These are phyloP conservation scores for Hyalella azteca DNA, from an alignment of 2,888 invertebrate species.

Conservation along the genomic window DNA sequence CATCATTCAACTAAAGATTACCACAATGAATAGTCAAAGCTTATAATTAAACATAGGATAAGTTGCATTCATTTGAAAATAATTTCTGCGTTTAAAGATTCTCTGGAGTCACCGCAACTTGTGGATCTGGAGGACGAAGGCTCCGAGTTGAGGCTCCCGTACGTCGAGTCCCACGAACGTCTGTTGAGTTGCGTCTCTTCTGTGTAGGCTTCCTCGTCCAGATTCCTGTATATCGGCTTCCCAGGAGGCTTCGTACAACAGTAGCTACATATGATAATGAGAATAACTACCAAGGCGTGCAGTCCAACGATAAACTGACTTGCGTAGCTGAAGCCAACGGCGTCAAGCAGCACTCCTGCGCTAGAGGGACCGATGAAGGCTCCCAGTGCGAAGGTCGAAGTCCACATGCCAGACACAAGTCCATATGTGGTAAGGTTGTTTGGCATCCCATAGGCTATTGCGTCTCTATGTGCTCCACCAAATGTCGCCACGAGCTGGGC, in stretches of 20 bases:
- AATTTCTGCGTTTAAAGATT: not conserved
- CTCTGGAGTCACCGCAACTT: slow-evolving; percentile 11
- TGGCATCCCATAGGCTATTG: slow-evolving; percentile 78
- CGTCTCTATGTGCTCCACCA: slow-evolving; percentile 79
- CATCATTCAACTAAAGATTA: not conserved
- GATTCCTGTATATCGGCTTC: not conserved
- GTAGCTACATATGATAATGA: slow-evolving; percentile 17
- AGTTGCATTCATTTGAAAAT: not conserved
- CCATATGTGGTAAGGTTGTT: slow-evolving; percentile 89
- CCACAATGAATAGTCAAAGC: not conserved
- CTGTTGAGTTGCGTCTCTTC: not conserved
- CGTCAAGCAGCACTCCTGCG: slow-evolving; percentile 75
- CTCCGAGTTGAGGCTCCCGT: slow-evolving; percentile 21
- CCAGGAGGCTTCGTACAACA: not conserved
- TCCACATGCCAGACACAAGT: slow-evolving; percentile 87
- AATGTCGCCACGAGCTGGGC: slow-evolving; percentile 86
- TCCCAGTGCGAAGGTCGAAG: slow-evolving; percentile 86
- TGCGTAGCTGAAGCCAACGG: slow-evolving; percentile 74
- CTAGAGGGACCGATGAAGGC: slow-evolving; percentile 82
- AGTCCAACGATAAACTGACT: slow-evolving; percentile 74
- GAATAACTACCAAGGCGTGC: slow-evolving; percentile 2
- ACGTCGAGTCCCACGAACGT: slow-evolving; percentile 12
- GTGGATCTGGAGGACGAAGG: slow-evolving; percentile 4
- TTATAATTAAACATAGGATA: not conserved
- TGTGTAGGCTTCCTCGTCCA: not conserved